A percentile compares a stretch with the other conserved stretches of the same genome.
Evolutionary conservation across 2,113 vertebrate species (phyloP).

Genomic region (Isurus oxyrinchus): DNA sequence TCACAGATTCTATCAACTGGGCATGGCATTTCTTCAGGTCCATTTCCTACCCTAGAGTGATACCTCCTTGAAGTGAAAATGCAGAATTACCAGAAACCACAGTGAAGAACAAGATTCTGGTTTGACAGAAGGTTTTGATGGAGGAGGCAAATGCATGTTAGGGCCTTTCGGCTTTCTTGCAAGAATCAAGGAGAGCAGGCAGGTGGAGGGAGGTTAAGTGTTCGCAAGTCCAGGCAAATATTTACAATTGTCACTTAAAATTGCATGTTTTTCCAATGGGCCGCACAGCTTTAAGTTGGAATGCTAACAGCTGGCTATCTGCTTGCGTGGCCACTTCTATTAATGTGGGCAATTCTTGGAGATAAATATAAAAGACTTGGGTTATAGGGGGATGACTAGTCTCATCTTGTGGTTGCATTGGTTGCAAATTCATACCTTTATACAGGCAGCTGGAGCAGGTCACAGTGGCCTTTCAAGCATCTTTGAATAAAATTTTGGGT

Average conservation of each 20-base stretch:
- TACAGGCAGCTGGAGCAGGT: neutral
- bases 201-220: neutral
- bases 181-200: neutral
- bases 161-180: neutral
- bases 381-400: neutral
- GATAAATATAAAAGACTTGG: neutral
- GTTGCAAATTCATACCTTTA: neutral
- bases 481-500: neutral
- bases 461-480: neutral
- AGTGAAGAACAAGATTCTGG: neutral
- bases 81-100: neutral
- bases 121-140: neutral
- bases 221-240: neutral
- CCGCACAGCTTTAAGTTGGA: neutral
- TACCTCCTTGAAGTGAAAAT: neutral
- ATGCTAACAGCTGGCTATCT: neutral
- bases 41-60: neutral
- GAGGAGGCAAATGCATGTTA: neutral
- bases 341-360: neutral
- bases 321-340: neutral
- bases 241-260: neutral
- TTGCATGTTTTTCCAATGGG: neutral
- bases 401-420: neutral
- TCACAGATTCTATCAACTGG: neutral
- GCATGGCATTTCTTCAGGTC: neutral